Percentiles rank a stretch among this genome's conserved stretches.
Conservation (phyloP, 2,797 vertebrate species). For the Momotus momota region DNA sequence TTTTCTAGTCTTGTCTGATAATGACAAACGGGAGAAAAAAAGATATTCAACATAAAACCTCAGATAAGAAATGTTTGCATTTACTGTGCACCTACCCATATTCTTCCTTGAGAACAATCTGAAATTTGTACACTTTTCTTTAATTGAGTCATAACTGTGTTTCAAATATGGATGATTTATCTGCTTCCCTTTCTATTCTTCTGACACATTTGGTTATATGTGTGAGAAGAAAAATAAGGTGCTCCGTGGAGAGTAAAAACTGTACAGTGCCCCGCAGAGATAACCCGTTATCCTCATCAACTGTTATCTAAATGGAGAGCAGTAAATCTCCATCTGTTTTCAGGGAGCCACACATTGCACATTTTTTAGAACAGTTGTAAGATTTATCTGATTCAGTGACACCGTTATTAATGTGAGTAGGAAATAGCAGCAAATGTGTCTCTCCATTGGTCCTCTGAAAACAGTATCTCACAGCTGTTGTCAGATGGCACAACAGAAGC, state of each 20-base stretch:
- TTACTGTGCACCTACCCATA: neutral
- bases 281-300: neutral
- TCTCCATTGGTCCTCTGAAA: neutral
- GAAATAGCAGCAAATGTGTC: neutral
- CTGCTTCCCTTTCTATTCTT: neutral
- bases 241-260: neutral
- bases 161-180: neutral
- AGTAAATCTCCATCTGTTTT: slow-evolving; percentile 26
- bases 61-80: neutral
- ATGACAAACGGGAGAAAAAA: neutral
- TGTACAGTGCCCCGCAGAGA: neutral
- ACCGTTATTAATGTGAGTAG: neutral
- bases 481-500: neutral
- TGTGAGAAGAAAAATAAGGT: neutral
- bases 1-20: neutral
- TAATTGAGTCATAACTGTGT: neutral
- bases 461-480: neutral
- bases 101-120: neutral
- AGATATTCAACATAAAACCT: neutral
- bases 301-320: neutral
- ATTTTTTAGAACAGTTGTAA: neutral
- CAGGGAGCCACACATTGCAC: neutral
- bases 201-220: neutral
- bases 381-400: neutral
- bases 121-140: neutral